phyloP scores from a whole-genome alignment of 1,140 invertebrate species.

The Drosophila tristis region DNA sequence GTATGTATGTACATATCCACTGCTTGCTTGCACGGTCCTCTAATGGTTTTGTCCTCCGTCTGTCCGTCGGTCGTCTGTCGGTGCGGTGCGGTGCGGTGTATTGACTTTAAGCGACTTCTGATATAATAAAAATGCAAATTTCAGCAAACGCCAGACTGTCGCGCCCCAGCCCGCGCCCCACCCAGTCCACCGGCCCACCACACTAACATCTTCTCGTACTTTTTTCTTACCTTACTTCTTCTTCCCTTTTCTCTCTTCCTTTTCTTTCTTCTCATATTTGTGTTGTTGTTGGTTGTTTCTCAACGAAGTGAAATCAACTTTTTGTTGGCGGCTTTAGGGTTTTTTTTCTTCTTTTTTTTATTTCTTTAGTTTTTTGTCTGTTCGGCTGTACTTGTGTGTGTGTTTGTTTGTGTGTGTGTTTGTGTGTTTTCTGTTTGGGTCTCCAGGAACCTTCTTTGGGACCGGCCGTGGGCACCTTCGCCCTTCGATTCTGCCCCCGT shows the following conservation, averaged over 20 bases:
- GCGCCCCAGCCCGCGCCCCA: background rate
- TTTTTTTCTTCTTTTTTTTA: slow-evolving; percentile 35
- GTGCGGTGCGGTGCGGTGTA: slow-evolving; percentile 30
- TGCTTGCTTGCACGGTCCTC: background rate
- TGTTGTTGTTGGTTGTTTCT: slow-evolving; percentile 8
- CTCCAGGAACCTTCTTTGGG: slow-evolving; percentile 21
- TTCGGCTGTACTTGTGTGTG: background rate
- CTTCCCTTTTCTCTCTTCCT: background rate
- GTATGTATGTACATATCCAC: background rate
- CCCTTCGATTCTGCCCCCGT: background rate
- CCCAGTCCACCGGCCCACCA: no score
- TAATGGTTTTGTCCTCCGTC: slow-evolving; percentile 2
- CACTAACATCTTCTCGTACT: background rate
- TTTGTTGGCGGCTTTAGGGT: slow-evolving; percentile 55
- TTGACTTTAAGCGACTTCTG: slow-evolving; percentile 72
- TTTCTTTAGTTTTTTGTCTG: slow-evolving; percentile 40
- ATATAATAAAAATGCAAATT: slow-evolving; percentile 79
- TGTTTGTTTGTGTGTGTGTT: background rate
- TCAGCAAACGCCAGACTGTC: slow-evolving; percentile 40
- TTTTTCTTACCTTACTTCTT: background rate
- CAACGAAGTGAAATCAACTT: slow-evolving; percentile 70
- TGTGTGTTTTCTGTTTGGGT: slow-evolving; percentile 1
- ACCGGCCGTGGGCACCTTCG: no score
- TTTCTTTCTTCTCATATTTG: slow-evolving; percentile 10
- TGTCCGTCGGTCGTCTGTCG: background rate